Conservation (phyloP, 2,797 vertebrate genomes). For the Oceanodroma leucorhoa region DNA sequence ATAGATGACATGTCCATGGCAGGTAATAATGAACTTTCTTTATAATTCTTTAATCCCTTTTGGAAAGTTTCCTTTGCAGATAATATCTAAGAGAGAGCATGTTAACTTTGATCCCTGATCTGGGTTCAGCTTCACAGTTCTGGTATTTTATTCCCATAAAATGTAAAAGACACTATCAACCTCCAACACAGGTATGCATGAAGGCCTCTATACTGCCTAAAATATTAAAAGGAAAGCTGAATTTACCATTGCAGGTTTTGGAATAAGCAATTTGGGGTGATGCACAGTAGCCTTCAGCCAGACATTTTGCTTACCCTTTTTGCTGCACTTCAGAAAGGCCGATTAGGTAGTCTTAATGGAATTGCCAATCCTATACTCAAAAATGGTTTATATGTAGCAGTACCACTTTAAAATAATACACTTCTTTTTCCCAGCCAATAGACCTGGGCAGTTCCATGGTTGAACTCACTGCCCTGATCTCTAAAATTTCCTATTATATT, state of each 20-base stretch:
- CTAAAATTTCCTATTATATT: neutral
- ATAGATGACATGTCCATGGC: neutral
- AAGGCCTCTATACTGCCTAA: neutral
- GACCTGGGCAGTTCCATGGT: neutral
- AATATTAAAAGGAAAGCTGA: neutral
- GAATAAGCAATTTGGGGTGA: neutral
- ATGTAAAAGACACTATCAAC: neutral
- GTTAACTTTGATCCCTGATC: neutral
- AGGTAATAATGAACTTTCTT: neutral
- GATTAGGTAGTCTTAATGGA: neutral
- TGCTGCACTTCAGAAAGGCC: neutral
- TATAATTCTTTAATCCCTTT: neutral
- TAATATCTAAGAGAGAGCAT: neutral
- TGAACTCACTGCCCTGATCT: neutral
- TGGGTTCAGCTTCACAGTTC: neutral
- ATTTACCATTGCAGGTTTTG: neutral
- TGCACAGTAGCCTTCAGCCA: neutral
- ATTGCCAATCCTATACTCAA: neutral
- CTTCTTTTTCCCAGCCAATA: neutral
- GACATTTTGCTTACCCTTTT: neutral
- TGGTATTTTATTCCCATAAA: neutral
- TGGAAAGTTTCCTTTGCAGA: neutral
- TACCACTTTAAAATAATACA: neutral
- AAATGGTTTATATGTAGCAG: neutral
- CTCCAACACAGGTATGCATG: neutral